Conservation (phyloP, 1,140 invertebrate genomes). For the Apis mellifera region Amel_HAv3.1 CM009938.2:6133001-6133500, state of each 20-base stretch:
- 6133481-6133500: slow-evolving; percentile 34
- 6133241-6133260: slow-evolving; percentile 42
- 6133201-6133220: slow-evolving; percentile 80
- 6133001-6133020: slow-evolving; percentile 66
- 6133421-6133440: slow-evolving; percentile 41
- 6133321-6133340: slow-evolving; percentile 72
- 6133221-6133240: slow-evolving; percentile 80
- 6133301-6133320: slow-evolving; percentile 55
- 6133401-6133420: slow-evolving; percentile 71
- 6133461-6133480: slow-evolving; percentile 18
- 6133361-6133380: slow-evolving; percentile 81
- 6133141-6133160: slow-evolving; percentile 77
- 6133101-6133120: slow-evolving; percentile 37
- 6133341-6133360: slow-evolving; percentile 81
- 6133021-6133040: slow-evolving; percentile 53
- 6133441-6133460: not conserved
- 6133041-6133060: slow-evolving; percentile 64
- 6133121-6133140: slow-evolving; percentile 41
- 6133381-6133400: slow-evolving; percentile 80
- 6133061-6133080: slow-evolving; percentile 47
- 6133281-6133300: slow-evolving; percentile 28
- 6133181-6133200: slow-evolving; percentile 80
- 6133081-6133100: slow-evolving; percentile 75
- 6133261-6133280: slow-evolving; percentile 10
- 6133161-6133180: slow-evolving; percentile 81